These are phyloP conservation scores for Acrocephalus kingi DNA, from an alignment of 2,113 vertebrate species.

Conservation along the genomic window DNA sequence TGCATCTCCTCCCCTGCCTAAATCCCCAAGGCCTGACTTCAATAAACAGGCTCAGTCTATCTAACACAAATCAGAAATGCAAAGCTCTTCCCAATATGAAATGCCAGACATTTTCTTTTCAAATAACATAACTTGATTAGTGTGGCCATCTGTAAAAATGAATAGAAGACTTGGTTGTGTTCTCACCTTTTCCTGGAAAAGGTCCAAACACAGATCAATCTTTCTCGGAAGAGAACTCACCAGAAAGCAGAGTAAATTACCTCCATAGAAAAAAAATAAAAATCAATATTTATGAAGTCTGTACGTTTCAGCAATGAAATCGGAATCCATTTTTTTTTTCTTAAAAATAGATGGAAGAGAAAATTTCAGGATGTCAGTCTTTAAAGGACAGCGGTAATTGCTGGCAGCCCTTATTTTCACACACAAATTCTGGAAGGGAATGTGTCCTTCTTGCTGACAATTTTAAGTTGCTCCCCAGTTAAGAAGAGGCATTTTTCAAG, in stretches of 20 bases:
- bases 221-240: background rate
- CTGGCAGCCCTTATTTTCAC: background rate
- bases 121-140: background rate
- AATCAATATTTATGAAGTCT: background rate
- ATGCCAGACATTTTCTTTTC: background rate
- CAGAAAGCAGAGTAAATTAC: background rate
- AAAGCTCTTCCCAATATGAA: background rate
- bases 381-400: background rate
- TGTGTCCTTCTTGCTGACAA: background rate
- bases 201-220: background rate
- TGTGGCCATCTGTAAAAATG: background rate
- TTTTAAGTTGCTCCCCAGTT: background rate
- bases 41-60: background rate
- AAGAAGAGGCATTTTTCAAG: background rate
- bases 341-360: background rate
- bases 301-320: background rate
- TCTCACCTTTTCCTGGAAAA: conserved; percentile 17
- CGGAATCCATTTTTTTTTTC: background rate
- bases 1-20: background rate
- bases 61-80: background rate
- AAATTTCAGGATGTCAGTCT: background rate
- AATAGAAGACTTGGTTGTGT: background rate
- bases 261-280: background rate
- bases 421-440: background rate
- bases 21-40: background rate